These are phyloP conservation scores for Cettia cetti DNA, from an alignment of 2,113 vertebrate genomes.

Conservation along the genomic window DNA sequence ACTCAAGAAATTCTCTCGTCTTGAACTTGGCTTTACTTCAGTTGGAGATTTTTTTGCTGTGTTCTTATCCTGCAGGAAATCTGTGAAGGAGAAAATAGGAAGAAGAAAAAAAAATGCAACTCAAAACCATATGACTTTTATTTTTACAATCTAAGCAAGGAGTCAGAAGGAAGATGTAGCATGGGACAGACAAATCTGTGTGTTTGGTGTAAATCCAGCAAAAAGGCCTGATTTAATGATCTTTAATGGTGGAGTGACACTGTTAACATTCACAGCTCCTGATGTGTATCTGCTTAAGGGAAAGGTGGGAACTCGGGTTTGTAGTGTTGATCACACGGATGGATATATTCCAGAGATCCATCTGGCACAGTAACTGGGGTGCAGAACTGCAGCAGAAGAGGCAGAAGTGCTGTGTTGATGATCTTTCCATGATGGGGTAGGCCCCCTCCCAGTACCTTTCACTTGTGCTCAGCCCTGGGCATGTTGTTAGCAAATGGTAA, in stretches of 20 bases:
- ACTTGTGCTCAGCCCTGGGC: neutral
- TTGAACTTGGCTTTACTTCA: conserved; percentile 55
- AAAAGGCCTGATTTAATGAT: neutral
- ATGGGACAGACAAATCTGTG: neutral
- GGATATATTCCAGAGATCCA: neutral
- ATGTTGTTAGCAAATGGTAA: neutral
- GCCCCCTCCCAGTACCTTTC: neutral
- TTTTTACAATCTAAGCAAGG: neutral
- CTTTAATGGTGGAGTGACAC: neutral
- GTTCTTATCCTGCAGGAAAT: conserved; percentile 57
- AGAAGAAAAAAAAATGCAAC: neutral
- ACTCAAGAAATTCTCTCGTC: neutral
- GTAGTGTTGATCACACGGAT: fast-evolving
- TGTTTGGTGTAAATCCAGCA: neutral
- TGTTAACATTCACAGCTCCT: neutral
- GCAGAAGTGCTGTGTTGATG: neutral
- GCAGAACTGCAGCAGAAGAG: neutral
- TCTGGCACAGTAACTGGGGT: neutral
- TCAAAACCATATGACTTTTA: neutral
- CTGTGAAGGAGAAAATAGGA: conserved; percentile 54
- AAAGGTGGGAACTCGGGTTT: neutral
- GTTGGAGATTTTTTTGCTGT: neutral
- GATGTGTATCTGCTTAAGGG: neutral
- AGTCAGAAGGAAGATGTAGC: neutral
- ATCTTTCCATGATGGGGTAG: neutral